Evolutionary conservation across 2,113 vertebrate genomes (phyloP).

Genomic region (Epinephelus cyanopodus): DNA sequence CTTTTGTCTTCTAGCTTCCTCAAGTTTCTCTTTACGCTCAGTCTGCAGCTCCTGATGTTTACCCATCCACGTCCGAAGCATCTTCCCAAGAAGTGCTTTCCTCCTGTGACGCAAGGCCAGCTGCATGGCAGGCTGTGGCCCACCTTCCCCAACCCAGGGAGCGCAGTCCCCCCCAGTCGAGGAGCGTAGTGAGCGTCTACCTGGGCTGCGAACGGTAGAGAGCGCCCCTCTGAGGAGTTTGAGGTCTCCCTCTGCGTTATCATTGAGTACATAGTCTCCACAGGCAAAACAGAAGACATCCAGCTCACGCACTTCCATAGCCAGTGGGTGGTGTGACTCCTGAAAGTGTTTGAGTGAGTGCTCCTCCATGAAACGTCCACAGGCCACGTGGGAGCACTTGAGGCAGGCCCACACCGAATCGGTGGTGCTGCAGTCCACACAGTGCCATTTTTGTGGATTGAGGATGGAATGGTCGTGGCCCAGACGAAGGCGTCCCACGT

Average conservation of each 20-base stretch:
- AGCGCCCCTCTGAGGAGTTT: conserved; percentile 95
- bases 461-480: conserved; percentile 98
- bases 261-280: conserved; percentile 96
- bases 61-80: conserved; percentile 87
- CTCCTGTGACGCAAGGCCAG: conserved; percentile 92
- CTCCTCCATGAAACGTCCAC: conserved; percentile 95
- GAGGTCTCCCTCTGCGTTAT: conserved; percentile 96
- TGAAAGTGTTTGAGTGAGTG: conserved; percentile 95
- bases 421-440: conserved; percentile 92
- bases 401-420: conserved; percentile 98
- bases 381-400: conserved; percentile 98
- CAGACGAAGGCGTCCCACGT: conserved; percentile 95
- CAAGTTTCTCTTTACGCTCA: conserved; percentile 85
- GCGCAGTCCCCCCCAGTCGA: conserved; percentile 80
- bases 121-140: conserved; percentile 88
- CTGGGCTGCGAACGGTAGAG: conserved; percentile 87
- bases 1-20: conserved; percentile 89
- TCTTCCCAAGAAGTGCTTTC: conserved; percentile 89
- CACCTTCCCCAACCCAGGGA: conserved; percentile 74
- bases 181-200: conserved; percentile 91
- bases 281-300: conserved; percentile 98
- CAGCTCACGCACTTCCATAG: conserved; percentile 97
- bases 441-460: conserved; percentile 98
- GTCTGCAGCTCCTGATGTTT: conserved; percentile 86
- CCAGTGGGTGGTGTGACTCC: conserved; percentile 91